phyloP scores from a whole-genome alignment of 2,797 vertebrate species.

The Alectoris magna region DNA sequence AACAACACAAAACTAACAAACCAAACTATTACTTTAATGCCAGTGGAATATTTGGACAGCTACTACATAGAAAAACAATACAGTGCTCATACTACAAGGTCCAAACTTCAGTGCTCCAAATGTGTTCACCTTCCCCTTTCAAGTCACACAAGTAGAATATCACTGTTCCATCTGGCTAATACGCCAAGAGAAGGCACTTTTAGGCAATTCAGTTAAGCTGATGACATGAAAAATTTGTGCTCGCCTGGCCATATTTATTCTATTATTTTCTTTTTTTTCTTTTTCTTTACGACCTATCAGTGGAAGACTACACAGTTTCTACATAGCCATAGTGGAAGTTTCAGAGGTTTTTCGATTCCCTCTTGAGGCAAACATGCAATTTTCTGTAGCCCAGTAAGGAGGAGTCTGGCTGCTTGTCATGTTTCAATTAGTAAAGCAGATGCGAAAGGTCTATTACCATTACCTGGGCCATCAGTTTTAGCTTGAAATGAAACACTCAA shows the following conservation, averaged over 20 bases:
- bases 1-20: background rate
- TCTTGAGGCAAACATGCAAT: background rate
- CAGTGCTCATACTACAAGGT: background rate
- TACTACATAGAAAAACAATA: background rate
- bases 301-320: background rate
- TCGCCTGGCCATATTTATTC: background rate
- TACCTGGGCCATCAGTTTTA: background rate
- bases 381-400: background rate
- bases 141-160: background rate
- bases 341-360: background rate
- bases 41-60: background rate
- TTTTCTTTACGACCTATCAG: background rate
- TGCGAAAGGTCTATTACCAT: conserved; percentile 2
- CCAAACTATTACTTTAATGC: background rate
- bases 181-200: background rate
- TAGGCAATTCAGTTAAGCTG: background rate
- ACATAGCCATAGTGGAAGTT: background rate
- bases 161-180: background rate
- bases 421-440: conserved; percentile 20
- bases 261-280: background rate
- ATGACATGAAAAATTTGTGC: background rate
- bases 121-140: background rate
- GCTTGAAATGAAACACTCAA: background rate
- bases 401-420: background rate
- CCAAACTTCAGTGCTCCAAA: background rate